These are phyloP conservation scores for Gonocerus acuteangulatus DNA, from an alignment of 2,888 invertebrate genomes.

Conservation along the genomic window DNA sequence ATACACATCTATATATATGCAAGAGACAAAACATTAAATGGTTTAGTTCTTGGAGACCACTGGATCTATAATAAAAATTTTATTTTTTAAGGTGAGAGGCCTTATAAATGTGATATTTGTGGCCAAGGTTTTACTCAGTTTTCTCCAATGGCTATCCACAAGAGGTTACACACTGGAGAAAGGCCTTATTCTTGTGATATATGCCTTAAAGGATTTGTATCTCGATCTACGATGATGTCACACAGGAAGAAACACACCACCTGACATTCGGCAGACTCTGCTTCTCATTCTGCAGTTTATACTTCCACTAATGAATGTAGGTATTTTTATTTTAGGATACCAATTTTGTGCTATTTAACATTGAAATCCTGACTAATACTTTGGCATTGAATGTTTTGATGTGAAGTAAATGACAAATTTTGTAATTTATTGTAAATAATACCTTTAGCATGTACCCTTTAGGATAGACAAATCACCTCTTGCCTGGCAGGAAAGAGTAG, in stretches of 20 bases:
- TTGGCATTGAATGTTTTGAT: no score
- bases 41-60: no score
- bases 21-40: no score
- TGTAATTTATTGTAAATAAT: no score
- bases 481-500: no score
- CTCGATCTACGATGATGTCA: slow-evolving; percentile 53
- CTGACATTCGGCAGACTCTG: slow-evolving; percentile 33
- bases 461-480: no score
- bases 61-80: no score
- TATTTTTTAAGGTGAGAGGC: slow-evolving; percentile 39
- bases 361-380: neutral
- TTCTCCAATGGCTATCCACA: slow-evolving; percentile 57
- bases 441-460: no score
- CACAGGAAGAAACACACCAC: slow-evolving; percentile 50
- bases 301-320: neutral
- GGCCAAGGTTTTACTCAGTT: slow-evolving; percentile 57
- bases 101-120: slow-evolving; percentile 51
- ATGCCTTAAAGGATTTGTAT: slow-evolving; percentile 52
- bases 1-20: no score
- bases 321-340: no score
- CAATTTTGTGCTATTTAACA: neutral
- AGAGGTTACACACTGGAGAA: slow-evolving; percentile 55
- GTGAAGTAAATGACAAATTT: no score
- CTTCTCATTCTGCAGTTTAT: slow-evolving; percentile 14
- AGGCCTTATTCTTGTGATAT: slow-evolving; percentile 54